phyloP scores from a whole-genome alignment of 2,113 vertebrate species.

The Pachyramphus minor region DNA sequence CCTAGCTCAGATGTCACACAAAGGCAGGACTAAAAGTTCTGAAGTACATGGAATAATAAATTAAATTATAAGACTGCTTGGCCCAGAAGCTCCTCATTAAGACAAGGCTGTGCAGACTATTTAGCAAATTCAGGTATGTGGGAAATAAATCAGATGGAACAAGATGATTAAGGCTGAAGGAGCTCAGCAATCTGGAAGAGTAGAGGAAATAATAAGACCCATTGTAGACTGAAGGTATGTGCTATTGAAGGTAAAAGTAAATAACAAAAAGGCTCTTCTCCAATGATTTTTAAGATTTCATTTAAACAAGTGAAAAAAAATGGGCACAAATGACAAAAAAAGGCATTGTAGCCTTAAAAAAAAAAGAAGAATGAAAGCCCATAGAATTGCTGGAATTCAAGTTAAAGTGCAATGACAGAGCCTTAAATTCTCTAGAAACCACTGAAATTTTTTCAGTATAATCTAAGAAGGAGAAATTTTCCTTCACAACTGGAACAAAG shows the following conservation, averaged over 20 bases:
- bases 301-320: neutral
- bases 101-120: neutral
- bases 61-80: neutral
- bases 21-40: neutral
- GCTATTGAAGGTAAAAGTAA: neutral
- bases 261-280: neutral
- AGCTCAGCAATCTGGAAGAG: neutral
- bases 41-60: neutral
- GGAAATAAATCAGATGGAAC: neutral
- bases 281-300: neutral
- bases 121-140: neutral
- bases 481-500: neutral
- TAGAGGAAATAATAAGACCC: neutral
- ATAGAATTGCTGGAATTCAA: neutral
- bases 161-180: neutral
- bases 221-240: neutral
- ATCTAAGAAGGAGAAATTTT: neutral
- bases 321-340: neutral
- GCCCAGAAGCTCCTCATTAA: neutral
- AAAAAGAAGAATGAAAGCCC: rapidly evolving
- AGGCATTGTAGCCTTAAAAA: neutral
- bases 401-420: neutral
- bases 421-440: neutral
- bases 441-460: neutral
- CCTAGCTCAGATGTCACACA: rapidly evolving